phyloP scores from a whole-genome alignment of 2,888 invertebrate species.

The Blera fallax region DNA sequence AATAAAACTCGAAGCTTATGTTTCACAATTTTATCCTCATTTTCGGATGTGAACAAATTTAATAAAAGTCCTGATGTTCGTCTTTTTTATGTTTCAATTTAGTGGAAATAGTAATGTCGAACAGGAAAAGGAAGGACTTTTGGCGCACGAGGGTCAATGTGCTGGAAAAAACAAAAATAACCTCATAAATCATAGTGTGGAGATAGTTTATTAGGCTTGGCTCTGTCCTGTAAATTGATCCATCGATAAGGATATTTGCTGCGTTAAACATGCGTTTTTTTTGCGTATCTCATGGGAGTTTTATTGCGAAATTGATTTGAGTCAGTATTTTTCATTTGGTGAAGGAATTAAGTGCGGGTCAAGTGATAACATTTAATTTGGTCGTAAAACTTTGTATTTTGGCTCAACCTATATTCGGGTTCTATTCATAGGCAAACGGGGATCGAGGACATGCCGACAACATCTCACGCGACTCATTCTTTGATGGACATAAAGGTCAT shows the following conservation, averaged over 20 bases:
- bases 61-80: slow-evolving; percentile 64
- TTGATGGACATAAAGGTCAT: too few species aligned
- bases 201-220: slow-evolving; percentile 47
- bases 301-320: neutral
- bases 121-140: neutral
- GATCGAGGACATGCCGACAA: too few species aligned
- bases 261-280: neutral
- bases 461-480: too few species aligned
- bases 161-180: slow-evolving; percentile 7
- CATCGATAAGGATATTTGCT: slow-evolving; percentile 14
- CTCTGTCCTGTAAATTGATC: slow-evolving; percentile 50
- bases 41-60: slow-evolving; percentile 70
- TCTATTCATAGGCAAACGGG: neutral
- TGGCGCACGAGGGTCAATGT: neutral
- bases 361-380: neutral
- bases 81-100: slow-evolving; percentile 70
- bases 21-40: slow-evolving; percentile 67
- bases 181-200: slow-evolving; percentile 45
- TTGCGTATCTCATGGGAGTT: slow-evolving; percentile 20
- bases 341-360: neutral
- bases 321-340: neutral
- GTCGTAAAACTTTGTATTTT: neutral
- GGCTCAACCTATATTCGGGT: neutral
- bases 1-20: slow-evolving; percentile 64
- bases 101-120: slow-evolving; percentile 58